Evolutionary conservation across 2,888 invertebrate genomes (phyloP).

Genomic region (Diogma glabrata): DNA sequence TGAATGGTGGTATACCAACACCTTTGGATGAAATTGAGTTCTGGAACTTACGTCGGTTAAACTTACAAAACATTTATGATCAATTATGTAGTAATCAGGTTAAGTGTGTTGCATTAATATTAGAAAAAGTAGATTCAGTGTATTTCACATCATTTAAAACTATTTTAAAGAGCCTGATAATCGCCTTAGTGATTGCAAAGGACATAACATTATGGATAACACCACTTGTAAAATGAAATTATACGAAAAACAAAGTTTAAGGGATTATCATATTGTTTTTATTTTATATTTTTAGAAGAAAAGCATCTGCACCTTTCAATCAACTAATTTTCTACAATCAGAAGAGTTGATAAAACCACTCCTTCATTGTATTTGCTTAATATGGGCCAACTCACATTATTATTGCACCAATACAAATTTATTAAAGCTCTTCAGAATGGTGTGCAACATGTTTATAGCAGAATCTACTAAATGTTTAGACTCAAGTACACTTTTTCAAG

Average conservation of each 20-base stretch:
- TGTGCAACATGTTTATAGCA: slow-evolving; percentile 70
- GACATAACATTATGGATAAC: slow-evolving; percentile 73
- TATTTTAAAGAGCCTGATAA: slow-evolving; percentile 60
- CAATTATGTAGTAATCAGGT: slow-evolving; percentile 75
- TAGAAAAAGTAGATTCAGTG: slow-evolving; percentile 67
- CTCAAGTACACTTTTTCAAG: slow-evolving; percentile 74
- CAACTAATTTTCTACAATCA: slow-evolving; percentile 53
- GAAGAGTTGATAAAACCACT: slow-evolving; percentile 49
- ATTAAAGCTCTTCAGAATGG: slow-evolving; percentile 61
- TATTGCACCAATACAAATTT: slow-evolving; percentile 54
- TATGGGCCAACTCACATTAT: slow-evolving; percentile 77
- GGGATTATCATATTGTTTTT: too few species aligned
- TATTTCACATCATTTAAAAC: slow-evolving; percentile 67
- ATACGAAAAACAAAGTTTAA: not conserved
- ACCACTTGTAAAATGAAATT: slow-evolving; percentile 51
- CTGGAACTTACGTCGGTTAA: slow-evolving; percentile 65
- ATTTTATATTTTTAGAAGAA: slow-evolving; percentile 26
- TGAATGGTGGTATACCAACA: slow-evolving; percentile 54
- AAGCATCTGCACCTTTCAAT: slow-evolving; percentile 63
- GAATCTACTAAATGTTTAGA: slow-evolving; percentile 62
- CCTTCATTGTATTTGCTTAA: slow-evolving; percentile 66
- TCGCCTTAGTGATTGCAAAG: slow-evolving; percentile 69
- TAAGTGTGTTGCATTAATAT: slow-evolving; percentile 67
- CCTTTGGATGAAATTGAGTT: slow-evolving; percentile 65
- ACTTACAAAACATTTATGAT: slow-evolving; percentile 75